Percentiles rank a stretch among this genome's conserved stretches.
phyloP scores from a whole-genome alignment of 2,888 invertebrate species.

The Philaethria dido region DNA sequence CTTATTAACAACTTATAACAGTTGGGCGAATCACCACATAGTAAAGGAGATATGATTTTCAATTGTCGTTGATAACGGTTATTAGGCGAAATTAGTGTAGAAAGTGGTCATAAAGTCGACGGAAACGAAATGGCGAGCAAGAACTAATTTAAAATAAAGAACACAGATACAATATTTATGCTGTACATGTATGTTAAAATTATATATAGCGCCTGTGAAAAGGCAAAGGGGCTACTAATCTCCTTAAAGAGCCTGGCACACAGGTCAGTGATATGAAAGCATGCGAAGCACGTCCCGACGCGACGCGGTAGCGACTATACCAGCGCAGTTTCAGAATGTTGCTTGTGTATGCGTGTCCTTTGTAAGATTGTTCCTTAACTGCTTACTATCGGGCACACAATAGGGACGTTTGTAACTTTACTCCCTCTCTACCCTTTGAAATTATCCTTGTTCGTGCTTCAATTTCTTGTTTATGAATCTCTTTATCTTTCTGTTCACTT shows the following conservation, averaged over 20 bases:
- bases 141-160: no score
- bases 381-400: slow-evolving; percentile 15
- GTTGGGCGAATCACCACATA: no score
- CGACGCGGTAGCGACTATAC: slow-evolving; percentile 36
- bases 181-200: no score
- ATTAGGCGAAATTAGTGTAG: no score
- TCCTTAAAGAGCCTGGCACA: slow-evolving; percentile 22
- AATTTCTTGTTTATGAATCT: background rate
- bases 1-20: no score
- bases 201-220: slow-evolving; percentile 9
- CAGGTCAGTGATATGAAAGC: slow-evolving; percentile 32
- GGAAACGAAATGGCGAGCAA: no score
- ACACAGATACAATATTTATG: no score
- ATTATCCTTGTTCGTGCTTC: slow-evolving; percentile 7
- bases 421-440: background rate
- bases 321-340: slow-evolving; percentile 33
- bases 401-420: slow-evolving; percentile 23
- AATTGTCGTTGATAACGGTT: no score
- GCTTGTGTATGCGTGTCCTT: slow-evolving; percentile 29
- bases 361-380: slow-evolving; percentile 31
- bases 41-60: no score
- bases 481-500: background rate
- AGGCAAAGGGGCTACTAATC: slow-evolving; percentile 23
- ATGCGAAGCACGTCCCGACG: slow-evolving; percentile 40
- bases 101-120: no score